Evolutionary conservation across 2,888 invertebrate species (phyloP).

Genomic region (Ligdia adustata): DNA sequence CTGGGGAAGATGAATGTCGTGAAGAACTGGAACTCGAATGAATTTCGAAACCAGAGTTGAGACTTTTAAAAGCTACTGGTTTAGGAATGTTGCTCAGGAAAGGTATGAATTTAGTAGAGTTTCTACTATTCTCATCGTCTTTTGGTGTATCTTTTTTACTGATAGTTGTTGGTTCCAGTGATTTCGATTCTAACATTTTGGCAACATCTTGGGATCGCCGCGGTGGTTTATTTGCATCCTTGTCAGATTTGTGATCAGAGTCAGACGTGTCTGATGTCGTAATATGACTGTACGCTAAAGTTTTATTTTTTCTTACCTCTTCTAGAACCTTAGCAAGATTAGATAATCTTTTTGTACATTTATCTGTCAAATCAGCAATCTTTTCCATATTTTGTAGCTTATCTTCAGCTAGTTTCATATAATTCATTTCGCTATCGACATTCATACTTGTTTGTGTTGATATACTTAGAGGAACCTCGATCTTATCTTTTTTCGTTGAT

Average conservation of each 20-base stretch:
- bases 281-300: constrained; percentile 67
- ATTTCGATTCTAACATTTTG: constrained; percentile 31
- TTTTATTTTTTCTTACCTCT: constrained; percentile 76
- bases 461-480: constrained; percentile 48
- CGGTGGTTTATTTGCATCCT: constrained; percentile 36
- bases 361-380: constrained; percentile 76
- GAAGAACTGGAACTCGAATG: constrained; percentile 24
- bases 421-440: constrained; percentile 59
- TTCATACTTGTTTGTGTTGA: constrained; percentile 66
- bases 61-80: constrained; percentile 46
- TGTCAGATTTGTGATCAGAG: constrained; percentile 58
- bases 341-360: constrained; percentile 74
- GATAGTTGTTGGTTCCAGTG: constrained; percentile 30
- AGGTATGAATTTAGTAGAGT: constrained; percentile 48
- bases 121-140: constrained; percentile 25
- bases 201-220: constrained; percentile 26
- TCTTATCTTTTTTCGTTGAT: constrained; percentile 29
- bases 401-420: constrained; percentile 68
- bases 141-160: constrained; percentile 24
- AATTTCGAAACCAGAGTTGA: constrained; percentile 21
- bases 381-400: constrained; percentile 79
- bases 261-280: constrained; percentile 68
- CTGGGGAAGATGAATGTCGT: constrained; percentile 29
- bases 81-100: constrained; percentile 66
- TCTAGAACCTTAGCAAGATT: constrained; percentile 75